Evolutionary conservation across 2,113 vertebrate genomes (phyloP), one percentile per base, ranked within the genome.

Genomic region (Tupaia tana): DNA sequence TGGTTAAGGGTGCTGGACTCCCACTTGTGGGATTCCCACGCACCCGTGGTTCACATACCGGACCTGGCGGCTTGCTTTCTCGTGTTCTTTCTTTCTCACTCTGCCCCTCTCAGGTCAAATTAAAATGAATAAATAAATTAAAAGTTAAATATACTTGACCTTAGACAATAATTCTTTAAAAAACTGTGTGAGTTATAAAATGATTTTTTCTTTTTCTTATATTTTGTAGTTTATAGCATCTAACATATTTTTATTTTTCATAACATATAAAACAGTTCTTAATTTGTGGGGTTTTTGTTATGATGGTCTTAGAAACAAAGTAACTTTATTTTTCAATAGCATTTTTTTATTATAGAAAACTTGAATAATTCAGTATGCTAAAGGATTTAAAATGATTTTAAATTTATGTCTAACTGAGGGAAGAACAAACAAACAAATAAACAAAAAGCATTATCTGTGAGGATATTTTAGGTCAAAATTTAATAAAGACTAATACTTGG

Each of bases 331-430:
- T 74, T 86, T 85, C 27, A 73, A 22, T 70, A 58, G 27, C 16
- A 75, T 77, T 89, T 89, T 85, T 43, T 71, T 83, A 75, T 61
- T 91, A 11, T 75, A 77, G 54, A 67, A 89, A 86, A 66, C 2
- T 56, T 82, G 10, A n/a, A 43, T 69, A 79, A 19, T 43, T 86
- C 82, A 73, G 52, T 67, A 14, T 71, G 6, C 74, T 88, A 88
- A 78, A 69, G 1, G 15, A 71, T 77, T 59, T 90, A 16, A 92
- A 87, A 15, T 90, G 59, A 87, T 10, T 94, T 83, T 86, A 86
- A 91, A 80, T 67, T 61, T 78, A 54, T 90, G 58, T 20, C 58
- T 79, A 54, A 52, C 25, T 9, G 20, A n/a, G 14, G 11, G 25
- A 0, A 11, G 31, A 67, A 19, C 2, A 43, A 69, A 43, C 43